Evolutionary conservation across 1,140 invertebrate species (phyloP).

Genomic region (Drosophila insularis): DNA sequence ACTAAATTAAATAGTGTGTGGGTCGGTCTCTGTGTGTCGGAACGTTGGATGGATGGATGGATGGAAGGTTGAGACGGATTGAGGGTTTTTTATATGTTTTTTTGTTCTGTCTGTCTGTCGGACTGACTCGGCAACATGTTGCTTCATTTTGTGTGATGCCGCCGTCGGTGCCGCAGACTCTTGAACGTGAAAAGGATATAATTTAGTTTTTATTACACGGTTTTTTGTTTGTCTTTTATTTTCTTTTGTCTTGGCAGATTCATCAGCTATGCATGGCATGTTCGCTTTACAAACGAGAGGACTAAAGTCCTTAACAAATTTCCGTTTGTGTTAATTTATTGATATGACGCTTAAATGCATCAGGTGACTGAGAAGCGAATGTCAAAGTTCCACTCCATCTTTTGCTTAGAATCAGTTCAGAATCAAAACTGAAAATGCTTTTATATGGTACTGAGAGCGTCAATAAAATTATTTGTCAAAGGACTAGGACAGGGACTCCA

Average conservation of each 20-base stretch:
- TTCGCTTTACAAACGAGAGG: constrained; percentile 46
- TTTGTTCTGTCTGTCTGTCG: constrained; percentile 29
- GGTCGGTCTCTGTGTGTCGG: constrained; percentile 50
- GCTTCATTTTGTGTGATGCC: too few relatives aligned
- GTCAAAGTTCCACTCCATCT: neutral
- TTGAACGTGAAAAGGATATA: constrained; percentile 74
- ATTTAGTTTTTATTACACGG: constrained; percentile 76
- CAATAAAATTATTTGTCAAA: constrained; percentile 65
- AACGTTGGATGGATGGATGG: constrained; percentile 20
- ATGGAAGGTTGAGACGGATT: neutral
- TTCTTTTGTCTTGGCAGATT: constrained; percentile 37
- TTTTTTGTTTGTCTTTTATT: constrained; percentile 34
- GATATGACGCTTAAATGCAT: neutral
- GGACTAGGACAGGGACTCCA: neutral
- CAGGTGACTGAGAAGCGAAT: neutral
- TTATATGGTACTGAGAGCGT: constrained; percentile 32
- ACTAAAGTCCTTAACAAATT: constrained; percentile 50
- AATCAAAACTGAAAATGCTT: constrained; percentile 3
- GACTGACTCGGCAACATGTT: constrained; percentile 61
- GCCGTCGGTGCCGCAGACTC: too few relatives aligned
- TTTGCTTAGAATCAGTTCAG: neutral
- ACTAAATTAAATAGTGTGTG: constrained; percentile 80
- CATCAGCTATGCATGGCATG: constrained; percentile 74
- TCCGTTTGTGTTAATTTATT: constrained; percentile 26
- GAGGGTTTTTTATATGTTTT: neutral